Evolutionary conservation across 2,113 vertebrate genomes (phyloP), one percentile per base, ranked within the genome.

Genomic region (Notarius lentiginosus): DNA sequence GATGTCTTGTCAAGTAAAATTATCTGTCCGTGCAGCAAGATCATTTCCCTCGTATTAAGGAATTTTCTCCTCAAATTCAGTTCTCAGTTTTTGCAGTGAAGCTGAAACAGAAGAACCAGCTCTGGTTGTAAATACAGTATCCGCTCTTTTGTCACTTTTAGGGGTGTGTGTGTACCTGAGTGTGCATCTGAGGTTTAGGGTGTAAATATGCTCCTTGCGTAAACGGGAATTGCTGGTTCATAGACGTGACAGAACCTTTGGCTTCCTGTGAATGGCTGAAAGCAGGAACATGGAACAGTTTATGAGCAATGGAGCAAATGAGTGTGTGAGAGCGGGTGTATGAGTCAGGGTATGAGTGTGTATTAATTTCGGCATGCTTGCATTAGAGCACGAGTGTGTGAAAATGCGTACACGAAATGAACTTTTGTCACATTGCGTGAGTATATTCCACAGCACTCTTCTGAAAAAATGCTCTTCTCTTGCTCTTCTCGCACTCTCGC

Each of bases 381-480:
- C 24, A 82, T 77, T 77, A 6, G 83, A 82, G 47, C 22, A 63
- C 10, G 8, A 83, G 85, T 79, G 30, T 76, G 80, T 90, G 77
- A 86, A 85, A 87, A 88, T 12, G 22, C 80, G 79, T 81, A 41
- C 51, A 82, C 86, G 51, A 88, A 86, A 86, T 86, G 66, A 65
- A 70, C 77, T 82, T 85, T 87, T 72, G 81, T 86, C 53, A 7
- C 15, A 41, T n/a, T 47, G 20, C 86, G 47, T 76, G 49, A 76
- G 15, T 88, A 11, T 90, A 82, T 83, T 72, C 89, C 76, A 84
- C 89, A 85, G 85, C 76, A 89, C 84, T 88, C 90, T 89, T 91
- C 82, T 86, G n/a, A 77, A 72, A 92, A 91, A 58, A 91, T 15
- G 88, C 79, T 27, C 55, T 72, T 89, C 51, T 89, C 90, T 88